These are phyloP conservation scores for Nerophis lumbriciformis DNA, from an alignment of 2,113 vertebrate genomes.

Conservation along the genomic window DNA sequence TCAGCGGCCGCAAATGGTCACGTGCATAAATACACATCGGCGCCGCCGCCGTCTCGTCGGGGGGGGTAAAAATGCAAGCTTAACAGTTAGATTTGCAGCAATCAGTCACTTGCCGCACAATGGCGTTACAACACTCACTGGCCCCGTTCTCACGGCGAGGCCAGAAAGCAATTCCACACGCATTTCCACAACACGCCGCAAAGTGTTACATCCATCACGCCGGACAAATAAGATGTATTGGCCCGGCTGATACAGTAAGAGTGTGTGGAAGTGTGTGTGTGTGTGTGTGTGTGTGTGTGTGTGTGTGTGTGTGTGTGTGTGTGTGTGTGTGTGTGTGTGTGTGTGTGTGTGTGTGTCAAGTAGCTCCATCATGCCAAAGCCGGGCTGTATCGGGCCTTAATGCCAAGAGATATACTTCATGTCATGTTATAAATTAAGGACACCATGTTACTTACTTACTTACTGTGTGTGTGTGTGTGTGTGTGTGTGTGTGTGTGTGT, in stretches of 20 bases:
- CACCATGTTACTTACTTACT: no score
- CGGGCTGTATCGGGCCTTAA: conserved; percentile 18
- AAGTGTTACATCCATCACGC: conserved; percentile 66
- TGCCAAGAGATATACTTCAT: conserved; percentile 43
- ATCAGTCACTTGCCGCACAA: conserved; percentile 53
- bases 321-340: no score
- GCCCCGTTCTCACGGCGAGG: conserved; percentile 60
- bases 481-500: no score
- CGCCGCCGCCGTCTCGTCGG: conserved; percentile 15
- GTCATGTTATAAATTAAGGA: conserved; percentile 41
- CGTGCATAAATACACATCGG: conserved; percentile 17
- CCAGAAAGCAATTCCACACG: conserved; percentile 69
- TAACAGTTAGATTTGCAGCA: conserved; percentile 2
- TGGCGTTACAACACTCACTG: conserved; percentile 52
- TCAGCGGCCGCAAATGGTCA: conserved; percentile 1
- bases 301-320: conserved; percentile 5
- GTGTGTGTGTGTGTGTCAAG: conserved; percentile 6
- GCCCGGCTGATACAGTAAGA: conserved; percentile 54
- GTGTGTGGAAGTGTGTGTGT: conserved; percentile 14
- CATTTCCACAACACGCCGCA: conserved; percentile 65
- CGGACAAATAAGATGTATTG: conserved; percentile 62
- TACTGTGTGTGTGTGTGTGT: no score
- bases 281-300: conserved; percentile 4
- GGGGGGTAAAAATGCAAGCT: conserved; percentile 17
- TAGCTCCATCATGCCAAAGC: conserved; percentile 22